These are phyloP conservation scores for Nematolebias whitei DNA, from an alignment of 2,113 vertebrate species.

Conservation along the genomic window DNA sequence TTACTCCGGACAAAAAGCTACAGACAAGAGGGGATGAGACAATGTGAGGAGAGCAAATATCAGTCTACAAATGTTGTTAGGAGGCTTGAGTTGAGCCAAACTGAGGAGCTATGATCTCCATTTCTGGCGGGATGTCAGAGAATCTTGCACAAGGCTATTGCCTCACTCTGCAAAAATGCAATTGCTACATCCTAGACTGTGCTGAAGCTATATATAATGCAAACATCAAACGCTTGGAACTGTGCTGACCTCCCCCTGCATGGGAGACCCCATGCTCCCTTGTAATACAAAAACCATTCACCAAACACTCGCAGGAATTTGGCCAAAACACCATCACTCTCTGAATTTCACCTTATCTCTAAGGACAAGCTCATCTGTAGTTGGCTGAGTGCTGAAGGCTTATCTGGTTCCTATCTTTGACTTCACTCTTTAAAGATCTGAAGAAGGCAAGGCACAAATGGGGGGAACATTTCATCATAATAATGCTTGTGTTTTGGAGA, in stretches of 20 bases:
- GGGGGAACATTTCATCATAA: constrained; percentile 9
- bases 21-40: constrained; percentile 48
- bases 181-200: constrained; percentile 54
- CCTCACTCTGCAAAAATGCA: constrained; percentile 72
- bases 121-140: constrained; percentile 67
- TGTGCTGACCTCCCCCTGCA: constrained; percentile 50
- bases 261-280: constrained; percentile 41
- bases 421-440: constrained; percentile 34
- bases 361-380: constrained; percentile 52
- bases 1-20: constrained; percentile 63
- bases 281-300: constrained; percentile 50
- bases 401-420: constrained; percentile 40
- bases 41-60: constrained; percentile 34
- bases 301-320: constrained; percentile 18
- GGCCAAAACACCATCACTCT: constrained; percentile 27
- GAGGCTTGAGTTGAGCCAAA: constrained; percentile 48
- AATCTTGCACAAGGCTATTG: constrained; percentile 63
- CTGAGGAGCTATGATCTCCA: constrained; percentile 58
- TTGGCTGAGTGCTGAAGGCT: constrained; percentile 31
- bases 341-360: constrained; percentile 60
- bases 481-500: constrained; percentile 20
- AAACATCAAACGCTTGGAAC: constrained; percentile 65
- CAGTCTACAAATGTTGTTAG: constrained; percentile 47
- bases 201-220: constrained; percentile 61
- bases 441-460: constrained; percentile 17